Conservation (phyloP, 2,888 invertebrate genomes). For the Nymphalis polychloros region DNA sequence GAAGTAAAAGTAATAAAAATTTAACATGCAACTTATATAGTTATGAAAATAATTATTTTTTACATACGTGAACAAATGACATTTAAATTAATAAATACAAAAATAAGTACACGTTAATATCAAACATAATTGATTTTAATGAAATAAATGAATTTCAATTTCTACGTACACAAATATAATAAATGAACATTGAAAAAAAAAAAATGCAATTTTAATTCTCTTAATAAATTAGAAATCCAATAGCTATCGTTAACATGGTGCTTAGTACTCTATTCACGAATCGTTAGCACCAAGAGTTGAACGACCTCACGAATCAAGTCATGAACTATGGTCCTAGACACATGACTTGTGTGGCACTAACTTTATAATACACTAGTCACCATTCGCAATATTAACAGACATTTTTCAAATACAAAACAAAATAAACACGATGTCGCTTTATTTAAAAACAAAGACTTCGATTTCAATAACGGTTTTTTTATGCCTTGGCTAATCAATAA, state of each 20-base stretch:
- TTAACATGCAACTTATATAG: too few species aligned
- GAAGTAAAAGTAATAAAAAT: too few species aligned
- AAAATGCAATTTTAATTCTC: not conserved
- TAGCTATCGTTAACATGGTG: conserved; percentile 38
- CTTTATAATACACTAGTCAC: conserved; percentile 13
- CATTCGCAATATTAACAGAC: too few species aligned
- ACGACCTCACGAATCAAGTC: conserved; percentile 54
- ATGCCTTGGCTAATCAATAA: too few species aligned
- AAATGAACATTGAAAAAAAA: not conserved
- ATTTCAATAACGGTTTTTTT: too few species aligned
- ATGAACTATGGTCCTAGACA: conserved; percentile 29
- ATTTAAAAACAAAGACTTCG: too few species aligned
- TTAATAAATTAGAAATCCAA: conserved; percentile 24
- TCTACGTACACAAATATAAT: not conserved
- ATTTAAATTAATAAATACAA: too few species aligned
- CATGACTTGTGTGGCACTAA: conserved; percentile 7
- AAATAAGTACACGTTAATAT: too few species aligned
- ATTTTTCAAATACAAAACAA: not conserved
- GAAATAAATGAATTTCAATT: too few species aligned
- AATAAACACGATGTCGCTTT: not conserved
- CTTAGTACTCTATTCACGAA: conserved; percentile 58
- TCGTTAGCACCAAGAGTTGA: conserved; percentile 52
- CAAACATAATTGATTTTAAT: too few species aligned
- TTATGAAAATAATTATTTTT: too few species aligned
- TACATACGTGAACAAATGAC: too few species aligned